Base-by-base conservation (phyloP, 2,797 vertebrate genomes). In the Sebastes elongatus region DNA sequence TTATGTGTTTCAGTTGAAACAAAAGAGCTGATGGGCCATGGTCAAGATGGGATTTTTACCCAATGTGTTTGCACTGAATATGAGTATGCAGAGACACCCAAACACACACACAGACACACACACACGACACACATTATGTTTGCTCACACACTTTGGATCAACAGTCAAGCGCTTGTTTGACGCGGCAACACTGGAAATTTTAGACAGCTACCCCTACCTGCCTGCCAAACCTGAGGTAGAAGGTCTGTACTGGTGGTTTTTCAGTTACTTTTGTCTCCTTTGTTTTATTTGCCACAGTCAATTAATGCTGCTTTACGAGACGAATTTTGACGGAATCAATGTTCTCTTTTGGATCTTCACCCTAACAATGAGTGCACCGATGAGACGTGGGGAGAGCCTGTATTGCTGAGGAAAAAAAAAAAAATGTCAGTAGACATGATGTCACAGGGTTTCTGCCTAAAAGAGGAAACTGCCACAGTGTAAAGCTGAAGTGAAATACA, bases 21-120 rank as follows among this genome's bases (percentile, higher is more conserved):
- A 85, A 74, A 84, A 83, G 84, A 91, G 82, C 67, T 78, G 87
- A 88, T 77, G 85, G 87, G 76, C 82, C 66, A 75, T 73, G 83
- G 86, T 88, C 52, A 73, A 85, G 83, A 81, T 80, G 87, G 89
- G 91, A 91, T 85, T 94, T 92, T 93, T 81, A 87, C 86, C 92
- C 88, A 90, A 94, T 86, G 92, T 94, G 94, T 96, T 96, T 96
- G 95, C 96, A 96, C 95, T 96, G 95, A 96, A 94, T 94, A 93
- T 81, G 87, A 93, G 92, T 95, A 95, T 95, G 92, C 93, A 94
- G 92, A 94, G 83, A 94, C 90, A 94, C 91, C 88, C 89, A 90
- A 80, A 94, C 59, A 90, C 71, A 86, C 69, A 70, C 66, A 81
- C 77, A 38, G 83, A 84, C 80, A 84, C 84, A 87, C 86, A 88